Evolutionary conservation across 1,140 invertebrate genomes (phyloP).

Genomic region (Elymnias hypermnestra): DNA sequence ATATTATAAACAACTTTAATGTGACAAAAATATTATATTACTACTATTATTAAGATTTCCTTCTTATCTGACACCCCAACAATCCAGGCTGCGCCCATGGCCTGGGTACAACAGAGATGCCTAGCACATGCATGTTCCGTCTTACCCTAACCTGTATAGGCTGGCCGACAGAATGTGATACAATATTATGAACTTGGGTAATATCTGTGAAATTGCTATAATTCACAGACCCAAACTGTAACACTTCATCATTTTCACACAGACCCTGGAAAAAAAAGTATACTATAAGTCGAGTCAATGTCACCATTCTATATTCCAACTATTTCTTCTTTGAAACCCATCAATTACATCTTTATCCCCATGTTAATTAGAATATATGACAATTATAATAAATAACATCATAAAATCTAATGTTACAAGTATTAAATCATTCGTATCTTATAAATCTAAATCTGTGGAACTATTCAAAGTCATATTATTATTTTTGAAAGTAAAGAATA

Average conservation of each 20-base stretch:
- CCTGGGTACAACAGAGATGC: conserved; percentile 80
- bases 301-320: no score
- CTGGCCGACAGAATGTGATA: conserved; percentile 84
- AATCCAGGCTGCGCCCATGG: conserved; percentile 85
- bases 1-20: no score
- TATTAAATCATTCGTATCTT: no score
- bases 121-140: conserved; percentile 72
- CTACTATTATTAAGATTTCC: conserved; percentile 9
- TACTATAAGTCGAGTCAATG: no score
- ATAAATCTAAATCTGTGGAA: no score
- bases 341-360: no score
- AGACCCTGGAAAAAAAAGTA: conserved; percentile 82
- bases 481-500: no score
- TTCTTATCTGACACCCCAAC: conserved; percentile 82
- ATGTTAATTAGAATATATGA: no score
- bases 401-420: no score
- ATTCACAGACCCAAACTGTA: conserved; percentile 91
- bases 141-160: conserved; percentile 79
- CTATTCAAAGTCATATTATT: no score
- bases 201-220: conserved; percentile 83
- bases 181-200: conserved; percentile 81
- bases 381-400: no score
- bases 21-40: not conserved
- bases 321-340: not conserved
- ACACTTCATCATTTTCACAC: conserved; percentile 82